A percentile compares a stretch with the other conserved stretches of the same genome.
phyloP scores from a whole-genome alignment of 2,888 invertebrate species.

The Salticus scenicus region DNA sequence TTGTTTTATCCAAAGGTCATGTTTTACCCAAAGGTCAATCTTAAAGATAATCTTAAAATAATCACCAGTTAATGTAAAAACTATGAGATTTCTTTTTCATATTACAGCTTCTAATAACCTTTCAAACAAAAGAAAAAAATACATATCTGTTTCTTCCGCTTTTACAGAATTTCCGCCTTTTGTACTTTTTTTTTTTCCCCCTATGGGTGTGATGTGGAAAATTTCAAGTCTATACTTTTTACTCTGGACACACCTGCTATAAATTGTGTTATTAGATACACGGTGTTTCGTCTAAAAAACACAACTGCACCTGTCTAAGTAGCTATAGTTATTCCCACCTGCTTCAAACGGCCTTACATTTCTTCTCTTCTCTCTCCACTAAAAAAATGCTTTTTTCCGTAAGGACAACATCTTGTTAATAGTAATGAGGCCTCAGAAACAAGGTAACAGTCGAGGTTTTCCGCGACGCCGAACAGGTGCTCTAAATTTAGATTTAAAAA shows the following conservation, averaged over 20 bases:
- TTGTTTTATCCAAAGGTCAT: too few relatives aligned
- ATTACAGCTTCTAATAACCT: too few relatives aligned
- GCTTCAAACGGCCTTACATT: constrained; percentile 13
- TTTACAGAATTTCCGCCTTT: background rate
- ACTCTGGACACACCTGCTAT: constrained; percentile 36
- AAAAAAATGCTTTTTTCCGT: constrained; percentile 25
- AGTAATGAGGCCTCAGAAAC: constrained; percentile 32
- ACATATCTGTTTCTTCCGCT: too few relatives aligned
- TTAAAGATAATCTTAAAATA: background rate
- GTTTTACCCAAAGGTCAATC: too few relatives aligned
- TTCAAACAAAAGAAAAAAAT: too few relatives aligned
- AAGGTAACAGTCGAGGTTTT: background rate
- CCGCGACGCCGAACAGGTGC: background rate
- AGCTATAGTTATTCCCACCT: constrained; percentile 44
- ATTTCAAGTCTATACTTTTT: constrained; percentile 9
- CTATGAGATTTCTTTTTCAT: background rate
- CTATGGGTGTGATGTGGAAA: background rate
- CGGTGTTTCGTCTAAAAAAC: constrained; percentile 22
- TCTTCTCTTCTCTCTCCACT: background rate
- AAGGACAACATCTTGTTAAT: constrained; percentile 51
- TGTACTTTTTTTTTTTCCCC: too few relatives aligned
- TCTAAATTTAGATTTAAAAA: background rate
- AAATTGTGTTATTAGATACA: background rate
- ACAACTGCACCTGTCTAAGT: constrained; percentile 45
- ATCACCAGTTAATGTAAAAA: too few relatives aligned